Evolutionary conservation across 2,888 invertebrate genomes (phyloP), one percentile per base, ranked within the genome.

Genomic region (Melieria picta): DNA sequence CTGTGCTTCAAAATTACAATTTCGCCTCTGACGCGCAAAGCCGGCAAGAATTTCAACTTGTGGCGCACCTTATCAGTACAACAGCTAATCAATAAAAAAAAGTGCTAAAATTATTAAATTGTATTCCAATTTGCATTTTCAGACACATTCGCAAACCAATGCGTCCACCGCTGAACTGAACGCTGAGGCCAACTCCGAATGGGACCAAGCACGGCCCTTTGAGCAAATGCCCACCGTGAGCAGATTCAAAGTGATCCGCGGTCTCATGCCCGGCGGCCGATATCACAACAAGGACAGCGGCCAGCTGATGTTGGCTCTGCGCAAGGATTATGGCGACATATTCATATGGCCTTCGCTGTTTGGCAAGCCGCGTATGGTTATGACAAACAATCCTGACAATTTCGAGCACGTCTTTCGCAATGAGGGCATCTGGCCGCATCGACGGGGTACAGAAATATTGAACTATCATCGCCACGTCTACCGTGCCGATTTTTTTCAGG

Each of bases 381-480:
- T 86, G 2, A 80, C 88, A 0, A 88, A 88, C 75, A 86, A 89
- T 80, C 89, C 90, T 0, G 87, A 89, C 6, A 89, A 89, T 77
- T 87, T 89, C 56, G 87, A 88, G 76, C 81, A 81, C 74, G 81
- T 89, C 67, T 86, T 87, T 74, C 84, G 89, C 3, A 80, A 85
- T 50, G 88, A 89, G 79, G 89, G 89, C 4, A 71, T 79, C 0
- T 88, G 88, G 87, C 89, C 89, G 0, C 47, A 75, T 4, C 82
- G 89, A 48, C 79, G 85, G 0, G 84, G 86, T 6, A 79, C 86
- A 30, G 85, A 87, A 7, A 79, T 85, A 0, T 71, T 89, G 60
- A 76, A 76, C 7, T 82, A 87, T 75, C 88, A 89, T 79, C 82
- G 89, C 6, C 81, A 79, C 16, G 75, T 74, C 9, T 69, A 76